Conservation (phyloP, 2,113 vertebrate genomes). For the Athene cunicularia region DNA sequence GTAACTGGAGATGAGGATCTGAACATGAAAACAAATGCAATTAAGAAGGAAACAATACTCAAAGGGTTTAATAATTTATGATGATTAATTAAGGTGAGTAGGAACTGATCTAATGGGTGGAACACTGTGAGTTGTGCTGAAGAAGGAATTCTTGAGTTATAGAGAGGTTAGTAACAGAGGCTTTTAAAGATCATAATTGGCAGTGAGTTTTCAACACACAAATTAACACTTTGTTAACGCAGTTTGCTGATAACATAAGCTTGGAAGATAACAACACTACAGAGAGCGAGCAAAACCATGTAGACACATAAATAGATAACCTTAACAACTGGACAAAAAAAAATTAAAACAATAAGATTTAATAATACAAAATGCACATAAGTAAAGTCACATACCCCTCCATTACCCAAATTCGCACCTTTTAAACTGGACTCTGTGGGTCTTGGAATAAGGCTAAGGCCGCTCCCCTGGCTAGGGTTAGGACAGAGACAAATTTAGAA, state of each 20-base stretch:
- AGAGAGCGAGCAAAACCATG: not conserved
- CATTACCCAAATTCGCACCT: not conserved
- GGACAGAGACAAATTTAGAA: not conserved
- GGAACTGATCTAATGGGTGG: not conserved
- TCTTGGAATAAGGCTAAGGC: not conserved
- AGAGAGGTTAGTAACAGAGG: not conserved
- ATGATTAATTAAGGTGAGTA: not conserved
- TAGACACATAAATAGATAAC: not conserved
- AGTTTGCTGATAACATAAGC: not conserved
- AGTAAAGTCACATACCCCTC: not conserved
- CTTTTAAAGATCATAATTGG: not conserved
- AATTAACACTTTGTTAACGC: not conserved
- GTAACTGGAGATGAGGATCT: not conserved
- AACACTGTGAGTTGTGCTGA: not conserved
- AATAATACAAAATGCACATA: not conserved
- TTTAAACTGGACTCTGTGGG: not conserved
- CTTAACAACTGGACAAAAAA: not conserved
- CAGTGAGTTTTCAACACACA: not conserved
- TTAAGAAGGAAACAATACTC: not conserved
- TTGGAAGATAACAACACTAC: not conserved
- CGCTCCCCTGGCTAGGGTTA: not conserved
- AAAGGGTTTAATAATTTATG: not conserved
- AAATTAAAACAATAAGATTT: not conserved
- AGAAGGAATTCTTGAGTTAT: not conserved
- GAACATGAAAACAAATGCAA: not conserved